Conservation (phyloP, 2,113 vertebrate genomes). For the Ptilonorhynchus violaceus region DNA sequence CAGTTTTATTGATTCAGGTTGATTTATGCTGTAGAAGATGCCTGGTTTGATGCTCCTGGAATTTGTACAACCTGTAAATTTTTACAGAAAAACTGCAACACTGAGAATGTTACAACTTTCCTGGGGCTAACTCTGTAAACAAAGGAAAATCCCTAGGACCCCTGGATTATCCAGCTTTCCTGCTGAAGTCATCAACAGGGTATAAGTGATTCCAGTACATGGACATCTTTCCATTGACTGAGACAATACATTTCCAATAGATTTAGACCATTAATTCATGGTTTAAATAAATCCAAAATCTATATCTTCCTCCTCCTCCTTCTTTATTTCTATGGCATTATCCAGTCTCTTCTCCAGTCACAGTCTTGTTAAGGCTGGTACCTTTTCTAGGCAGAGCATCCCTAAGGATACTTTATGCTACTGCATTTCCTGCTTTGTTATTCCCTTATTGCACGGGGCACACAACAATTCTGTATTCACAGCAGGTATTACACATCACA, state of each 20-base stretch:
- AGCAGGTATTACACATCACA: neutral
- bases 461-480: neutral
- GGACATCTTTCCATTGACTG: neutral
- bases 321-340: neutral
- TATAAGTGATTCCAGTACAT: neutral
- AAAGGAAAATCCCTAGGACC: neutral
- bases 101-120: neutral
- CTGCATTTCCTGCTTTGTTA: neutral
- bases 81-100: neutral
- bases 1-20: neutral
- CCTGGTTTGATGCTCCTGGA: neutral
- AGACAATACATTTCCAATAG: neutral
- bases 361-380: neutral
- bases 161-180: neutral
- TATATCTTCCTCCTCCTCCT: neutral
- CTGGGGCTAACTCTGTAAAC: neutral
- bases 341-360: neutral
- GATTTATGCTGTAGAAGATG: neutral
- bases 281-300: neutral
- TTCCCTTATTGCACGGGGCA: neutral
- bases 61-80: neutral
- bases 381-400: neutral
- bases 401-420: neutral
- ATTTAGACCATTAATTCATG: neutral
- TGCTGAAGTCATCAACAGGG: neutral